Evolutionary conservation across 1,140 invertebrate species (phyloP), one percentile per base, ranked within the genome.

Genomic region (Bombus pyrosoma): DNA sequence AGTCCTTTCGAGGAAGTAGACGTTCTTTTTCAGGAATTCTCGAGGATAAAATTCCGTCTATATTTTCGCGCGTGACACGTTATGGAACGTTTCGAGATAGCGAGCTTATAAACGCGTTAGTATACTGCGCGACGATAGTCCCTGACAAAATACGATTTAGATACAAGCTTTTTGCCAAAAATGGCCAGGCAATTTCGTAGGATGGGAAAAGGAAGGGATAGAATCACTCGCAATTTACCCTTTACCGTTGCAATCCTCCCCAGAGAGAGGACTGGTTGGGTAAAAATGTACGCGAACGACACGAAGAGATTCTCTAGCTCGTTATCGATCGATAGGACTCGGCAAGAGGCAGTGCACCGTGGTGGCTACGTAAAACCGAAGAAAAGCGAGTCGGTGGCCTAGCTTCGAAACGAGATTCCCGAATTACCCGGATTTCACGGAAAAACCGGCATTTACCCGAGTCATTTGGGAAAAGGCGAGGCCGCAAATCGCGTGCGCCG

Each of bases 391-490:
- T 34, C n/a, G 15, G 47, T 28, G 15, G 68, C 68, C 43, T 25
- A 25, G 22, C 32, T 47, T 80, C 43, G 72, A 77, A 66, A 78
- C 62, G 83, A 73, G 85, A 80, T 89, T 80, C 64, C 77, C 74
- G 84, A 89, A 66, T 89, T 83, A 80, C 84, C 57, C 75, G 77
- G 62, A 37, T 68, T 59, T 28, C 69, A 2, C 43, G 62, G 72
- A 86, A 84, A 86, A 81, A 84, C 66, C 80, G 43, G 59, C 88
- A 81, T 86, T 90, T 89, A 86, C 57, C 53, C 77, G 57, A 72
- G 76, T 86, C 87, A 82, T 90, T 90, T 86, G 68, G 53, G 83
- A 74, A 62, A 72, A 81, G 81, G 64, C 79, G 88, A 80, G 79
- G 74, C 81, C 71, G 76, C 77, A 81, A 77, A 81, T 84, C 78